phyloP scores from a whole-genome alignment of 2,797 vertebrate species.

The Phrynocephalus guinanensis region DNA sequence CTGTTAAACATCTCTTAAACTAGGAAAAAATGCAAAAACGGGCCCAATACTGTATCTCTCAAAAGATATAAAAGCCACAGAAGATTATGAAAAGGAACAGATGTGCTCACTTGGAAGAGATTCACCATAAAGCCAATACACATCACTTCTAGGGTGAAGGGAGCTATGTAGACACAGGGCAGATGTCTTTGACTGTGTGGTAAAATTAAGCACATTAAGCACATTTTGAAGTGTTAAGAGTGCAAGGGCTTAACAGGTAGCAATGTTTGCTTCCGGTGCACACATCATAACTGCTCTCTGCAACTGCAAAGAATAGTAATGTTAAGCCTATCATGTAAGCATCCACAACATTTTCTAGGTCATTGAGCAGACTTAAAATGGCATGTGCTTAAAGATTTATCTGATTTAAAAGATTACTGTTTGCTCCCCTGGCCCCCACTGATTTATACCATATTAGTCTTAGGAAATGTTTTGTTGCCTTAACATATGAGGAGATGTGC shows the following conservation, averaged over 20 bases:
- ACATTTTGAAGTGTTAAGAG: no score
- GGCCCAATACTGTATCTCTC: slow-evolving; percentile 22
- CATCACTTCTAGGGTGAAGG: slow-evolving; percentile 33
- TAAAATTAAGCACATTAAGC: neutral
- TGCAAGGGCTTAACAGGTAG: neutral
- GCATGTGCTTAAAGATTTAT: slow-evolving; percentile 67
- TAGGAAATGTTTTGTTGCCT: slow-evolving; percentile 34
- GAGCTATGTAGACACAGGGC: slow-evolving; percentile 25
- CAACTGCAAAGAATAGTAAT: slow-evolving; percentile 45
- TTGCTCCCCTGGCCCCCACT: slow-evolving; percentile 41
- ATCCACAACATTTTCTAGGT: slow-evolving; percentile 65
- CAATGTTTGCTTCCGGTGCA: slow-evolving; percentile 36
- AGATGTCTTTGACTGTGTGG: slow-evolving; percentile 29
- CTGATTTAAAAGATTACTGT: slow-evolving; percentile 69
- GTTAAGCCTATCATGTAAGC: slow-evolving; percentile 51
- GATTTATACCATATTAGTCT: slow-evolving; percentile 57
- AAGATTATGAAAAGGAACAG: slow-evolving; percentile 39
- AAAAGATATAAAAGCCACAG: neutral
- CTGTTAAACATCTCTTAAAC: no score
- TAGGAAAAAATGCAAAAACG: slow-evolving; percentile 26
- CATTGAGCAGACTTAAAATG: slow-evolving; percentile 64
- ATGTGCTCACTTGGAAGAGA: slow-evolving; percentile 20
- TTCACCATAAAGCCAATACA: slow-evolving; percentile 33
- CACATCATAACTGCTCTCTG: slow-evolving; percentile 6
- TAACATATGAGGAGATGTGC: neutral